phyloP scores from a whole-genome alignment of 2,888 invertebrate genomes.

The Acleris sparsana region DNA sequence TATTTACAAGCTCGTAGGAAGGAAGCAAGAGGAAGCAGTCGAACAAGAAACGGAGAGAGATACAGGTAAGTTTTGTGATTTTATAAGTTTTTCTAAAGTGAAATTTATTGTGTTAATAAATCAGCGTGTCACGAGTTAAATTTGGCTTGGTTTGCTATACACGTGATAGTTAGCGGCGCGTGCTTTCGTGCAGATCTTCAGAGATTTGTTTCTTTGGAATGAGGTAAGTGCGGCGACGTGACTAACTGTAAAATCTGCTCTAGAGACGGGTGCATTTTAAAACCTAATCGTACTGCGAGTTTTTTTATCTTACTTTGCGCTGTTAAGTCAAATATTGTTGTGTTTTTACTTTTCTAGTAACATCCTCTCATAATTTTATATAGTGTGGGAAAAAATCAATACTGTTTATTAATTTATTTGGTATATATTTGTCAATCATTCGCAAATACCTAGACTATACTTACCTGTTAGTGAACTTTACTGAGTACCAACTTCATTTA shows the following conservation, averaged over 20 bases:
- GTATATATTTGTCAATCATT: too few species aligned
- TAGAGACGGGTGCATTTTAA: slow-evolving; percentile 26
- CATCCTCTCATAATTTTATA: background rate
- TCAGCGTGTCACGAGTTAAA: slow-evolving; percentile 12
- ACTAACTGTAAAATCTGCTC: slow-evolving; percentile 32
- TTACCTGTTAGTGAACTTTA: too few species aligned
- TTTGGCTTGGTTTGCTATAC: slow-evolving; percentile 13
- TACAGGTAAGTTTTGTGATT: slow-evolving; percentile 57
- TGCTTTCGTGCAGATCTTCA: slow-evolving; percentile 26
- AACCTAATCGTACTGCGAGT: slow-evolving; percentile 2
- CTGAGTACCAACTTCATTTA: too few species aligned
- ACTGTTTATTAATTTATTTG: too few species aligned
- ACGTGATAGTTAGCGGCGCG: slow-evolving; percentile 30
- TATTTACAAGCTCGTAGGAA: slow-evolving; percentile 68
- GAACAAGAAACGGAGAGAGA: slow-evolving; percentile 67
- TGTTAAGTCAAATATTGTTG: slow-evolving; percentile 2
- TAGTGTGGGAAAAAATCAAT: too few species aligned
- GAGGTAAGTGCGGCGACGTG: slow-evolving; percentile 14
- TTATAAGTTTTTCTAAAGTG: slow-evolving; percentile 9
- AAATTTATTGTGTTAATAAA: slow-evolving; percentile 5
- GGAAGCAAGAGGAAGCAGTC: slow-evolving; percentile 65
- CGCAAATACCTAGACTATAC: too few species aligned
- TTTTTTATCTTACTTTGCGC: slow-evolving; percentile 16
- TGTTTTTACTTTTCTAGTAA: background rate
- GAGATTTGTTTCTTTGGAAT: slow-evolving; percentile 21